Base-by-base conservation (phyloP, 2,888 invertebrate species). In the Gastrophysa polygoni region DNA sequence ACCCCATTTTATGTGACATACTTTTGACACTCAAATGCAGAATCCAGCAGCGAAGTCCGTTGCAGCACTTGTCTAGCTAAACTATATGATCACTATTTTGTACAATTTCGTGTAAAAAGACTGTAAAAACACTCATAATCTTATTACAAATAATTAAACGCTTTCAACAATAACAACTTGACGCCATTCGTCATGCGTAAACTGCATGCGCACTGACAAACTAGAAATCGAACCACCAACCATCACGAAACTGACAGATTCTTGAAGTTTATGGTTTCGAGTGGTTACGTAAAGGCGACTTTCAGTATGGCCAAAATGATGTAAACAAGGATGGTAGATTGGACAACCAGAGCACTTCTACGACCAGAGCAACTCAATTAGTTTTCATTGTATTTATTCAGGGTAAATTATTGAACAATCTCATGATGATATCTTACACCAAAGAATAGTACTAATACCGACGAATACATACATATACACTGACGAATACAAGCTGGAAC, bases 141-240 rank as follows among this genome's bases (percentile, higher is more conserved):
- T 86, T 83, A 84, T 85, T 85, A 85, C 84, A 87, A 87, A 87
- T 87, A 87, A 85, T 85, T 86, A 86, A 85, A 91, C 91, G 90
- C 91, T 91, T 91, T 92, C 91, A 95, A 95, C 95, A 95, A 95
- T 94, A 95, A 95, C 95, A 96, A 94, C 93, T 80, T 90, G 93
- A 91, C 94, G 95, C 95, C 95, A 96, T 96, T 95, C 95, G 93
- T 92, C 93, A 92, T 94, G 90, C 89, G 87, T 87, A 87, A 87
- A 75, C 86, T 88, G 88, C 87, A 61, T 77, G 77, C 76, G 77
- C 75, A 72, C 54, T 64, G 57, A 49, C 60, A 64, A 62, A 64
- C 63, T 63, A 57, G 58, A 71, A 73, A 73, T 71, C 69, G 70
- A 73, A 72, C 69, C 64, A 64, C 68, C 67, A 68, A 69, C 66